A percentile compares a stretch with the other conserved stretches of the same genome.
Conservation (phyloP, 1,140 invertebrate genomes). For the Ridgeia piscesae region DNA sequence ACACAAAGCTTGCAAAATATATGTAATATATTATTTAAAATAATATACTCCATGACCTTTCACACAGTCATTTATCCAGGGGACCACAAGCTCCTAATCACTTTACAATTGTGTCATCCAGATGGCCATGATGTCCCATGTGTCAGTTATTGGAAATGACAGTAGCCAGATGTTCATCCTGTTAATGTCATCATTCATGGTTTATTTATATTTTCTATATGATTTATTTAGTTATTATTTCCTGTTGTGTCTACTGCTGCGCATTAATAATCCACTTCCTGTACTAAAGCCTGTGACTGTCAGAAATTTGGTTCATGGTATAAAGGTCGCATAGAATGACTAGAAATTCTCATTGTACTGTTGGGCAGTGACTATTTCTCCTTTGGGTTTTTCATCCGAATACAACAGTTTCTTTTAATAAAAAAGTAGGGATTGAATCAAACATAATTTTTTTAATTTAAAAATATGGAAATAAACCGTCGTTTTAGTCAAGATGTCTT, state of each 20-base stretch:
- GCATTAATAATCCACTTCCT: background rate
- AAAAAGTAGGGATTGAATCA: background rate
- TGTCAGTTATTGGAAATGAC: too few species aligned
- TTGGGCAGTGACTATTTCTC: background rate
- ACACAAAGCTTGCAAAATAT: too few species aligned
- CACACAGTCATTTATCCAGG: too few species aligned
- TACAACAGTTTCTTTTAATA: background rate
- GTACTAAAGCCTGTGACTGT: background rate
- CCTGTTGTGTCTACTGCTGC: background rate
- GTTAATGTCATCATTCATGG: background rate
- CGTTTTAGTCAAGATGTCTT: too few species aligned
- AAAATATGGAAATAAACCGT: too few species aligned
- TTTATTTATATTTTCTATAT: background rate
- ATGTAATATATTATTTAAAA: too few species aligned
- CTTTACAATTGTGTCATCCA: too few species aligned
- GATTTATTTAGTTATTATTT: background rate
- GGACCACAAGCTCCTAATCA: too few species aligned
- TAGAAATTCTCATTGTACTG: background rate
- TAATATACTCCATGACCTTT: too few species aligned
- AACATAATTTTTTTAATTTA: background rate
- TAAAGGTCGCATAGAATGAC: background rate
- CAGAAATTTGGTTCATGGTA: background rate
- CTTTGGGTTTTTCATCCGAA: background rate
- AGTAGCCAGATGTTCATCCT: too few species aligned
- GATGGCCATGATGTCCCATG: too few species aligned